A percentile compares a stretch with the other conserved stretches of the same genome.
These are phyloP conservation scores for Nothocercus julius DNA, from an alignment of 2,113 vertebrate genomes.

Conservation along the genomic window DNA sequence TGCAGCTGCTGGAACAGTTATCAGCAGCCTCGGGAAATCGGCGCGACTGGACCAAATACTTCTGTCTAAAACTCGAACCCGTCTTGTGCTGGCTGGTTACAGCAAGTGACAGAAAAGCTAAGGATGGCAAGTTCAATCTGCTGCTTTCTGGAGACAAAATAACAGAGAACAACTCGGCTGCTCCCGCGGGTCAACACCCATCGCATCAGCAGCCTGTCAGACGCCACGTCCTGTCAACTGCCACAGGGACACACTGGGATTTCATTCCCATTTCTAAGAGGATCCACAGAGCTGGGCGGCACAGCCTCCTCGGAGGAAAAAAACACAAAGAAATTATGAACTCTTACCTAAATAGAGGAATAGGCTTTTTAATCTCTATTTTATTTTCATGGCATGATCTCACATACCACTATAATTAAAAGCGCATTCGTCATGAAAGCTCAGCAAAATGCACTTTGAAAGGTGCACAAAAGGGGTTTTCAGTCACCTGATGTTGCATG, in stretches of 20 bases:
- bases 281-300: not conserved
- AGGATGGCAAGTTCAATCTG: not conserved
- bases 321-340: not conserved
- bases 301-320: not conserved
- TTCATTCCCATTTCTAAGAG: conserved; percentile 18
- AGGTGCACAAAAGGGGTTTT: not conserved
- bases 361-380: not conserved
- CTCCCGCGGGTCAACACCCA: not conserved
- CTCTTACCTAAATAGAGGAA: not conserved
- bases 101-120: not conserved
- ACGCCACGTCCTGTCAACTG: conserved; percentile 10
- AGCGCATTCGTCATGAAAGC: not conserved
- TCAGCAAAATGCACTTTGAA: not conserved
- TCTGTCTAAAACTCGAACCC: not conserved
- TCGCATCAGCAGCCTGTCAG: not conserved
- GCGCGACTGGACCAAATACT: not conserved
- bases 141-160: not conserved
- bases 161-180: not conserved
- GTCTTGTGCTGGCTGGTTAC: not conserved
- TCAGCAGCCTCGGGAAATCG: not conserved
- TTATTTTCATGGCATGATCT: not conserved
- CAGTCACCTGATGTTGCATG: not conserved
- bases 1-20: conserved; percentile 52
- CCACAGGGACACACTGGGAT: not conserved
- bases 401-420: not conserved